Base-by-base conservation (phyloP, 2,113 vertebrate species). In the Zonotrichia leucophrys region DNA sequence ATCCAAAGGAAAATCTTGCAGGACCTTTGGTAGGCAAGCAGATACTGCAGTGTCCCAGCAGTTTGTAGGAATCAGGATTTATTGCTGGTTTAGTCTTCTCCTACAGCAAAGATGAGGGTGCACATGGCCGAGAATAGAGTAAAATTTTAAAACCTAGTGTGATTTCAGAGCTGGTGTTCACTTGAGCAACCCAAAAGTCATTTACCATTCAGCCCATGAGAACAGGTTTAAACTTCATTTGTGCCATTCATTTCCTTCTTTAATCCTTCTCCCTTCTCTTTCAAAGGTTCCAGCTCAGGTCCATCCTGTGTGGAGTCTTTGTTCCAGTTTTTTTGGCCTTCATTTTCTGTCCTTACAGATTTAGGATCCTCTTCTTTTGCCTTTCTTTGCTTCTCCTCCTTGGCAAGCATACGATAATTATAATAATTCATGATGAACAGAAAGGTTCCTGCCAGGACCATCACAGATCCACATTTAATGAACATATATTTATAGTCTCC, bases 381-480 rank as follows among this genome's bases (percentile, higher is more conserved):
- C 62, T 92, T 89, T 47, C 78, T 94, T 83, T 94, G 83, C 69
- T 97, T 97, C 73, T 97, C 75, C 67, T 98, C 97, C 60, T 98
- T 98, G 42, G 97, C 97, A 86, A 98, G 93, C 91, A 97, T 92
- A 70, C 92, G 93, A 59, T 99, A 98, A 97, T 98, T 98, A 94
- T 98, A 98, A 81, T 96, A 92, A 97, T 98, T 98, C 98, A 98
- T 98, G 78, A 98, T 68, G 46, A 98, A 98, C 89, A 99, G 97
- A 69, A 99, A 99, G 44, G 97, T 70, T 67, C 98, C 98, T 4
- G 98, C 98, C 37, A 97, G 76, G 79, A 98, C 80, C 92, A 98
- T 98, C 91, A 98, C 98, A 14, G 95, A 66, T n/a, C 98, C 98
- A 59, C 98, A 98, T 97, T 98, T 97, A 87, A 98, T 90, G 97